Evolutionary conservation across 2,113 vertebrate species (phyloP).

Genomic region (Patagioenas fasciata): DNA sequence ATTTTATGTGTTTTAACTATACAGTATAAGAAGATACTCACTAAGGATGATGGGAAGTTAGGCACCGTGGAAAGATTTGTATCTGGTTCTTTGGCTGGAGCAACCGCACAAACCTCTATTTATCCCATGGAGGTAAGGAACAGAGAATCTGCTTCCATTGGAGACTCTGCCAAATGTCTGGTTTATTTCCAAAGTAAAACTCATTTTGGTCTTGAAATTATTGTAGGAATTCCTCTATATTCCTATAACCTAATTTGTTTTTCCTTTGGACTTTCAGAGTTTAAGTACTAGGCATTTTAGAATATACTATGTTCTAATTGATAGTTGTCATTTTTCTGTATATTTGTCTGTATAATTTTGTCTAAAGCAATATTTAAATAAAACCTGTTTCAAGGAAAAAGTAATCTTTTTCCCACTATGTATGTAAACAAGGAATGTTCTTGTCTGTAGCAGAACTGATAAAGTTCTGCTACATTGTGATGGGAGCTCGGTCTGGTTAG

Average conservation of each 20-base stretch:
- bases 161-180: not conserved
- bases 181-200: not conserved
- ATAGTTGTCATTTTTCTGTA: not conserved
- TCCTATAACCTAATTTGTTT: not conserved
- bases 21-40: constrained; percentile 91
- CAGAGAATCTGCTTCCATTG: not conserved
- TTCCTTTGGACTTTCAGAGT: not conserved
- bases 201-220: not conserved
- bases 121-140: constrained; percentile 94
- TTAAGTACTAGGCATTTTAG: not conserved
- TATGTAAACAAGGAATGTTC: not conserved
- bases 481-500: not conserved
- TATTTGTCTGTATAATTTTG: not conserved
- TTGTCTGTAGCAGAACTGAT: not conserved
- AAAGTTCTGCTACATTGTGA: not conserved
- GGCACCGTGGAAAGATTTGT: constrained; percentile 87
- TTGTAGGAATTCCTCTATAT: not conserved
- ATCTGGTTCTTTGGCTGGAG: constrained; percentile 92
- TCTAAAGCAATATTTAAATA: not conserved
- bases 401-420: not conserved
- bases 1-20: constrained; percentile 15
- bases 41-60: constrained; percentile 83
- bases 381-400: not conserved
- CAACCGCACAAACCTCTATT: constrained; percentile 93
- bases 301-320: not conserved